A percentile compares a stretch with the other conserved stretches of the same genome.
Evolutionary conservation across 2,113 vertebrate genomes (phyloP).

Genomic region (Zosterops borbonicus): DNA sequence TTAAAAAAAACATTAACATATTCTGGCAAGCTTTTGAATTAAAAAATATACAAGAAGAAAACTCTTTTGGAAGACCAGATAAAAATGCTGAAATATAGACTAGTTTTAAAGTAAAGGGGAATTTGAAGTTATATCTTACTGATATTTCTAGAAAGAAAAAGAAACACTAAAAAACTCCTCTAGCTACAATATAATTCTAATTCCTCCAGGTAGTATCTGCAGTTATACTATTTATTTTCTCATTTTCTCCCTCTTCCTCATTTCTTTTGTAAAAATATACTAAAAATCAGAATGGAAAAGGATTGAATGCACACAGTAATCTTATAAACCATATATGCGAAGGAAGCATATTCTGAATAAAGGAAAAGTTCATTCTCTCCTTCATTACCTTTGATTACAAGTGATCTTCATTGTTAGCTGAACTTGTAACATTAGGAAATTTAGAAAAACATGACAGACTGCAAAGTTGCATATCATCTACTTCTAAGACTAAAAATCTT

Average conservation of each 20-base stretch:
- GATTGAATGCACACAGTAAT: background rate
- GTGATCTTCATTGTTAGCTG: background rate
- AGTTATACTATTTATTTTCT: background rate
- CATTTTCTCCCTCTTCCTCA: background rate
- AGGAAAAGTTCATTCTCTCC: background rate
- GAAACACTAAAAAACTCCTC: fast-evolving
- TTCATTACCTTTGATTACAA: background rate
- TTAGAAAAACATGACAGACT: background rate
- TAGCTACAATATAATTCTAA: background rate
- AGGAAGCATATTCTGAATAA: background rate
- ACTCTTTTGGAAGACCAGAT: background rate
- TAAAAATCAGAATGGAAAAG: background rate
- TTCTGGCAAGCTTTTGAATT: background rate
- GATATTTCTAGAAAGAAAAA: background rate
- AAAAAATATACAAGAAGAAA: background rate
- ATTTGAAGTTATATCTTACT: background rate
- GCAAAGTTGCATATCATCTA: background rate
- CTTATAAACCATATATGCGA: background rate
- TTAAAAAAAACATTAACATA: background rate
- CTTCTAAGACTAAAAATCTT: background rate
- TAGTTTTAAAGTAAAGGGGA: background rate
- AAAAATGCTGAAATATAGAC: background rate
- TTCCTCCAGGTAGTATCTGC: background rate
- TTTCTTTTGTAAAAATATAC: background rate
- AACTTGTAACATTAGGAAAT: background rate